phyloP scores from a whole-genome alignment of 1,140 invertebrate genomes.

The Lasioglossum albipes region DNA sequence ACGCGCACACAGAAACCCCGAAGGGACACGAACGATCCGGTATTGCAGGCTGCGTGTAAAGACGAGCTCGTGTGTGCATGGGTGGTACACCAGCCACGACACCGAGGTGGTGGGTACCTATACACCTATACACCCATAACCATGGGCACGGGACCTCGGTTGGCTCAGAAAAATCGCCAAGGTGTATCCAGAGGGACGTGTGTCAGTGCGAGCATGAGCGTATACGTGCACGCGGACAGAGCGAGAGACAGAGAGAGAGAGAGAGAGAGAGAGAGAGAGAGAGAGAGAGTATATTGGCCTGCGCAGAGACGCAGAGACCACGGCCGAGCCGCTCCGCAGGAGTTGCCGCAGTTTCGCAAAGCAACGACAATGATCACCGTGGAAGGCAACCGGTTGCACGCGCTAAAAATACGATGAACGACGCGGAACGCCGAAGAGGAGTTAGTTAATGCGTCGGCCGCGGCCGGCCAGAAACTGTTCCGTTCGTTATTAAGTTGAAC shows the following conservation, averaged over 20 bases:
- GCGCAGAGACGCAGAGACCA: constrained; percentile 42
- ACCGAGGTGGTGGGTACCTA: too few species aligned
- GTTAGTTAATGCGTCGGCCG: constrained; percentile 69
- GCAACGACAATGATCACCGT: constrained; percentile 78
- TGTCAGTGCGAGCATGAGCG: neutral
- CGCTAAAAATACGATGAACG: constrained; percentile 75
- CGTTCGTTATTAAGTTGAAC: constrained; percentile 49
- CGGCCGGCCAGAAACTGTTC: constrained; percentile 68
- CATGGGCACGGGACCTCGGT: neutral
- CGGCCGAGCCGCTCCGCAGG: constrained; percentile 53
- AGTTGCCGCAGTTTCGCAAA: constrained; percentile 74
- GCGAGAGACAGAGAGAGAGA: neutral
- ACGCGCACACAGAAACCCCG: neutral
- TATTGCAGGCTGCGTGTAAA: too few species aligned
- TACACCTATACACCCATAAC: too few species aligned
- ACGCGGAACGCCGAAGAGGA: constrained; percentile 68
- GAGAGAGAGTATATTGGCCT: neutral
- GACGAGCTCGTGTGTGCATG: too few species aligned
- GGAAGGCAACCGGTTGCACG: constrained; percentile 77
- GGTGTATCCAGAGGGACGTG: neutral
- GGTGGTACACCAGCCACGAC: too few species aligned
- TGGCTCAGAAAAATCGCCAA: constrained; percentile 1
- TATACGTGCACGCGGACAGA: neutral
- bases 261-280: neutral
- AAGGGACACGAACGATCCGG: neutral